Conservation (phyloP, 2,797 vertebrate species). For the Myripristis jacobus region DNA sequence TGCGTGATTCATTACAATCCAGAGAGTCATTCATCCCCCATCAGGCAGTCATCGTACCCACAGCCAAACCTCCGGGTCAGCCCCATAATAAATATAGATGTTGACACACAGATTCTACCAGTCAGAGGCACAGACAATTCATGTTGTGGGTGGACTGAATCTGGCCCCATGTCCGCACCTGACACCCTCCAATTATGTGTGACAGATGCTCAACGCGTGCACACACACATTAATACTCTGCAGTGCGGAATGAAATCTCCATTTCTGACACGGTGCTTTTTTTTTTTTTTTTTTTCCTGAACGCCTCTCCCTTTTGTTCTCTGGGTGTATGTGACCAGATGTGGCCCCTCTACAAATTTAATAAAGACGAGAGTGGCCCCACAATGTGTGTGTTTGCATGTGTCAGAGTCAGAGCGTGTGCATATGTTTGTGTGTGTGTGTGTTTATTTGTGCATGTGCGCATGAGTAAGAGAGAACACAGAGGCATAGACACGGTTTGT, state of each 20-base stretch:
- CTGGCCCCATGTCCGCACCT: slow-evolving; percentile 80
- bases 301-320: slow-evolving; percentile 78
- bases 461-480: slow-evolving; percentile 2
- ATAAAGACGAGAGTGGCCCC: slow-evolving; percentile 72
- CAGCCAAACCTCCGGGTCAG: slow-evolving; percentile 70
- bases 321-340: slow-evolving; percentile 81
- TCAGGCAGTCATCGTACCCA: slow-evolving; percentile 54
- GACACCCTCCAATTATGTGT: slow-evolving; percentile 83
- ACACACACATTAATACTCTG: slow-evolving; percentile 80
- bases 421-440: neutral
- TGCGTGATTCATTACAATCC: slow-evolving; percentile 67
- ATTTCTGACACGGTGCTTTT: slow-evolving; percentile 67
- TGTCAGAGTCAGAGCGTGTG: neutral
- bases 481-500: neutral
- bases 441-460: neutral
- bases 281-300: slow-evolving; percentile 20
- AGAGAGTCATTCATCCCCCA: slow-evolving; percentile 65
- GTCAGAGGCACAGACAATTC: slow-evolving; percentile 71
- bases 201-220: slow-evolving; percentile 82
- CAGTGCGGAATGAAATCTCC: slow-evolving; percentile 73
- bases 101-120: slow-evolving; percentile 74
- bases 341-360: slow-evolving; percentile 85
- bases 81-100: slow-evolving; percentile 79
- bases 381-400: neutral
- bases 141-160: slow-evolving; percentile 81